phyloP scores from a whole-genome alignment of 2,888 invertebrate species.

The Cosmorhoe ocellata region DNA sequence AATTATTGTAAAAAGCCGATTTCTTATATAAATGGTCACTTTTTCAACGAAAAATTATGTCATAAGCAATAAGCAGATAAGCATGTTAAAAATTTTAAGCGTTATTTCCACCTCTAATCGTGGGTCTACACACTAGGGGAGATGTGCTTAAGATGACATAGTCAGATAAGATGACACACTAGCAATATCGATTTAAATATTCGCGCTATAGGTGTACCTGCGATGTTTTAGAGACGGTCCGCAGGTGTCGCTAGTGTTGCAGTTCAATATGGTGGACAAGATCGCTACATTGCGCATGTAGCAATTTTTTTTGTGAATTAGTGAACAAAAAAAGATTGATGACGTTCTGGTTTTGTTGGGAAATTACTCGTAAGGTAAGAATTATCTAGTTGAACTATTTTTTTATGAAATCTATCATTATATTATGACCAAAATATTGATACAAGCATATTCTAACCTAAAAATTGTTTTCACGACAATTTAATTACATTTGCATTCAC shows the following conservation, averaged over 20 bases:
- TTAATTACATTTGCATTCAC: neutral
- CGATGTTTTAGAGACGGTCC: neutral
- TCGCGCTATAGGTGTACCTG: neutral
- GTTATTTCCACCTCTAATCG: too few species aligned
- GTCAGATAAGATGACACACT: neutral
- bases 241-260: constrained; percentile 2
- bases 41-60: too few species aligned
- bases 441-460: neutral
- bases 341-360: constrained; percentile 9
- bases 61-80: too few species aligned
- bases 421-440: constrained; percentile 6
- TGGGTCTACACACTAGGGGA: too few species aligned
- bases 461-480: neutral
- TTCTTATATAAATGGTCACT: too few species aligned
- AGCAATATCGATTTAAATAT: neutral
- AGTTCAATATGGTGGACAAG: constrained; percentile 8
- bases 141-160: neutral
- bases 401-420: constrained; percentile 2
- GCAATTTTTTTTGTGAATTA: constrained; percentile 8
- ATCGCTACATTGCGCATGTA: constrained; percentile 11
- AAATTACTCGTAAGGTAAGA: constrained; percentile 9
- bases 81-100: too few species aligned
- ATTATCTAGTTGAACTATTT: constrained; percentile 4
- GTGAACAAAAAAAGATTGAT: constrained; percentile 7
- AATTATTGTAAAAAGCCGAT: too few species aligned